Conservation (phyloP, 2,113 vertebrate species). For the Cranoglanis bouderius region DNA sequence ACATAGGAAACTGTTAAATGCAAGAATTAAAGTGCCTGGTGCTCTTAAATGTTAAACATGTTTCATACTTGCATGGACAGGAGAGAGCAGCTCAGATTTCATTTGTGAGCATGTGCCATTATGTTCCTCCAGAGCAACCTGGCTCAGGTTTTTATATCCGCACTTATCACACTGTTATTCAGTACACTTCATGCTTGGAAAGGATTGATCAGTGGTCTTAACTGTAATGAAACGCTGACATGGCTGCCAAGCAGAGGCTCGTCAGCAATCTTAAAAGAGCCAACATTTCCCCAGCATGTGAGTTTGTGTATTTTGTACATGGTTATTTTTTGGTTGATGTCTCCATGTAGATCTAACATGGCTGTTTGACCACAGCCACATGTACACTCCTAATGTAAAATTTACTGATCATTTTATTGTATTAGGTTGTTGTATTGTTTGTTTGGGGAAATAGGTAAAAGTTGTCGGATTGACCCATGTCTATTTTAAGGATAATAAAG, state of each 20-base stretch:
- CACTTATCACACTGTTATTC: background rate
- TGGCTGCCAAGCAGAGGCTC: background rate
- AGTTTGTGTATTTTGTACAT: slow-evolving; percentile 9
- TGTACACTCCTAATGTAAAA: slow-evolving; percentile 49
- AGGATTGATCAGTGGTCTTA: background rate
- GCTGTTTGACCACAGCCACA: slow-evolving; percentile 32
- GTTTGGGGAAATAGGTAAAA: slow-evolving; percentile 21
- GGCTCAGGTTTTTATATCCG: background rate
- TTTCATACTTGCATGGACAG: background rate
- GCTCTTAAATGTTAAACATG: background rate
- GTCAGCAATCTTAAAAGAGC: slow-evolving; percentile 7
- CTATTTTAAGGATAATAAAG: slow-evolving; percentile 47
- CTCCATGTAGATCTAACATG: background rate
- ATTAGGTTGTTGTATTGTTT: slow-evolving; percentile 5
- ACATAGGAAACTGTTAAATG: background rate
- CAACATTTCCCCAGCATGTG: slow-evolving; percentile 15
- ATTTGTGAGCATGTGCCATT: slow-evolving; percentile 1
- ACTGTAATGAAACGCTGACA: background rate
- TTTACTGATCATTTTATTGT: slow-evolving; percentile 5
- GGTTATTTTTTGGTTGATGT: background rate
- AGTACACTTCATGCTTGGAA: background rate
- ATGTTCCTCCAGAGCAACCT: background rate
- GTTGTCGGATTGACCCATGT: slow-evolving; percentile 9
- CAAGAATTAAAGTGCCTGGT: background rate
- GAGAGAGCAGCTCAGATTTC: background rate